Evolutionary conservation across 2,113 vertebrate species (phyloP).

Genomic region (Cyrtonyx montezumae): DNA sequence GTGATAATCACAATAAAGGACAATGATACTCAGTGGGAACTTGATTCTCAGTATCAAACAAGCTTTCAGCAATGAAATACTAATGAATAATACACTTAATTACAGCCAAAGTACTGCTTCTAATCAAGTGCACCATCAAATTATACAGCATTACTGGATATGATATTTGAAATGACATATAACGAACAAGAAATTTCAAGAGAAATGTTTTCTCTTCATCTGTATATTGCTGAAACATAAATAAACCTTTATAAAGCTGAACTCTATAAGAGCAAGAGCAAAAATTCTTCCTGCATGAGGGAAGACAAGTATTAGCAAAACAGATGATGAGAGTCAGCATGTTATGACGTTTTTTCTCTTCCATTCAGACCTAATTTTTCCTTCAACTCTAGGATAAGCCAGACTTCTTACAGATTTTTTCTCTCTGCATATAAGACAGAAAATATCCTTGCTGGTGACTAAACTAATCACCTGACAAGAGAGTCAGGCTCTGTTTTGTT

Average conservation of each 20-base stretch:
- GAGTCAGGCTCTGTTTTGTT: not conserved
- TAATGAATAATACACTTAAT: slow-evolving; percentile 60
- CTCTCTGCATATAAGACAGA: not conserved
- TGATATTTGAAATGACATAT: not conserved
- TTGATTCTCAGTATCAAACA: slow-evolving; percentile 15
- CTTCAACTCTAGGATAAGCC: not conserved
- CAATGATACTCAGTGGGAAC: slow-evolving; percentile 3
- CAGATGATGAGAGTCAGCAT: not conserved
- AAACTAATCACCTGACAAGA: not conserved
- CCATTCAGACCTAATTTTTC: slow-evolving; percentile 15
- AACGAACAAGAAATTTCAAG: not conserved
- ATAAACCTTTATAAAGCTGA: not conserved
- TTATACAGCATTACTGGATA: slow-evolving; percentile 10
- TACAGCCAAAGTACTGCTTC: slow-evolving; percentile 14
- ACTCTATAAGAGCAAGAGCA: not conserved
- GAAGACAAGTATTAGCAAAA: not conserved
- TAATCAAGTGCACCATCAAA: slow-evolving; percentile 18
- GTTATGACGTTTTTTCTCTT: not conserved
- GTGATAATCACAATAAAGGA: slow-evolving; percentile 59
- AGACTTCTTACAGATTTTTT: not conserved
- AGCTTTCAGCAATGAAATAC: slow-evolving; percentile 23
- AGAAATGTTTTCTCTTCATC: not conserved
- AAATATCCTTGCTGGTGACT: not conserved
- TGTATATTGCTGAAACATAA: not conserved
- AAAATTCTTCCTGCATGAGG: not conserved